These are phyloP conservation scores for Dipodomys merriami DNA, from an alignment of 2,113 vertebrate genomes.

Conservation along the genomic window DNA sequence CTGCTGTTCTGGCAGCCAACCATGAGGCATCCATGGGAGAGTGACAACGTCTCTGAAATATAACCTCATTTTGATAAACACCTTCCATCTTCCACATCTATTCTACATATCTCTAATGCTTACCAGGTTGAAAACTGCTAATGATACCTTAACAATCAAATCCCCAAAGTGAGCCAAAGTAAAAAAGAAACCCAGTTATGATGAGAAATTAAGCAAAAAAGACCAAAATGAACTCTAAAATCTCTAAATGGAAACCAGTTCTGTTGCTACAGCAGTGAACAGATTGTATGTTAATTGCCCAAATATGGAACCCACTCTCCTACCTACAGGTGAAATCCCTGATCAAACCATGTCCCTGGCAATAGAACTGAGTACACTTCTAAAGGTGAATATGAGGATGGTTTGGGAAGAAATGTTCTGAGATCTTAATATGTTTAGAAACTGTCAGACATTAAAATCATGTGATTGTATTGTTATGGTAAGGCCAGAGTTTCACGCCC, in stretches of 20 bases:
- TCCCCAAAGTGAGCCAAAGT: not conserved
- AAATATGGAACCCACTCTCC: not conserved
- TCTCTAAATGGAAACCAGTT: not conserved
- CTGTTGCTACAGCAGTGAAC: not conserved
- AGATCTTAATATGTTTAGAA: not conserved
- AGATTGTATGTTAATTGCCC: not conserved
- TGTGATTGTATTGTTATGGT: not conserved
- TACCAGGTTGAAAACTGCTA: not conserved
- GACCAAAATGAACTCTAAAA: not conserved
- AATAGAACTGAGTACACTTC: not conserved
- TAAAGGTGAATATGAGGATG: not conserved
- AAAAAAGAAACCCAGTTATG: not conserved
- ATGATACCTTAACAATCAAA: not conserved
- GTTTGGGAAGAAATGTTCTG: not conserved
- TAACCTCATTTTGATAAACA: not conserved
- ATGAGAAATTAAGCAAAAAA: constrained; percentile 2
- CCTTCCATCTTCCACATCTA: not conserved
- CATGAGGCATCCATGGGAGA: not conserved
- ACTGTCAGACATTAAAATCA: not conserved
- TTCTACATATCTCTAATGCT: not conserved
- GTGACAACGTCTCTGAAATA: not conserved
- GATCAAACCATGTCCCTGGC: not conserved
- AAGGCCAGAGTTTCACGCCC: not conserved
- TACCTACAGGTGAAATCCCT: not conserved
- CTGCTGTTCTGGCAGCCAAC: not conserved